These are phyloP conservation scores for Zaprionus camerounensis DNA, from an alignment of 1,140 invertebrate species.

Conservation along the genomic window DNA sequence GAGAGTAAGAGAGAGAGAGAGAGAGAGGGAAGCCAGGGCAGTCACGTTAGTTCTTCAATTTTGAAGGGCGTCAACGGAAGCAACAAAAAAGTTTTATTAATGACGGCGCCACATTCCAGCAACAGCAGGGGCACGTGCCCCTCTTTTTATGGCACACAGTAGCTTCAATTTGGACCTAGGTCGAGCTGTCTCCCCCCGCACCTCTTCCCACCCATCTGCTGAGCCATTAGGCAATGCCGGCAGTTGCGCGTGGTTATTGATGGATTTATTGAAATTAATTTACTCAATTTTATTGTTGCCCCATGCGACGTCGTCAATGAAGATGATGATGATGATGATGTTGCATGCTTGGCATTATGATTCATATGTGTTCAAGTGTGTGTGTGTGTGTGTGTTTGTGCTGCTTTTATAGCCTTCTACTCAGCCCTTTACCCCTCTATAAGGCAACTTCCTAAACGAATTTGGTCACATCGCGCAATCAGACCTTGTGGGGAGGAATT, in stretches of 20 bases:
- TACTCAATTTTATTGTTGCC: slow-evolving; percentile 58
- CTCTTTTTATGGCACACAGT: slow-evolving; percentile 38
- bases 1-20: neutral
- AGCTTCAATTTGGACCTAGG: slow-evolving; percentile 29
- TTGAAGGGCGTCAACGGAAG: slow-evolving; percentile 67
- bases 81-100: slow-evolving; percentile 67
- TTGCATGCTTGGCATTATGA: slow-evolving; percentile 55
- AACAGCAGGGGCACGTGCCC: slow-evolving; percentile 6
- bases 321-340: slow-evolving; percentile 12
- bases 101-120: slow-evolving; percentile 59
- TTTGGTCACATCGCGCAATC: slow-evolving; percentile 31
- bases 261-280: slow-evolving; percentile 83
- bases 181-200: neutral
- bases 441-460: slow-evolving; percentile 10
- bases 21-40: neutral
- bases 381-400: neutral
- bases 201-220: neutral
- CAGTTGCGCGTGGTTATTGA: slow-evolving; percentile 48
- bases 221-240: slow-evolving; percentile 39
- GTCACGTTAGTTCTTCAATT: slow-evolving; percentile 6
- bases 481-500: slow-evolving; percentile 5
- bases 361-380: slow-evolving; percentile 29
- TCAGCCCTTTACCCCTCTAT: neutral
- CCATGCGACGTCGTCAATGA: slow-evolving; percentile 2
- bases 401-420: neutral